Evolutionary conservation across 1,140 invertebrate genomes (phyloP).

Genomic region (Lucilia sericata): DNA sequence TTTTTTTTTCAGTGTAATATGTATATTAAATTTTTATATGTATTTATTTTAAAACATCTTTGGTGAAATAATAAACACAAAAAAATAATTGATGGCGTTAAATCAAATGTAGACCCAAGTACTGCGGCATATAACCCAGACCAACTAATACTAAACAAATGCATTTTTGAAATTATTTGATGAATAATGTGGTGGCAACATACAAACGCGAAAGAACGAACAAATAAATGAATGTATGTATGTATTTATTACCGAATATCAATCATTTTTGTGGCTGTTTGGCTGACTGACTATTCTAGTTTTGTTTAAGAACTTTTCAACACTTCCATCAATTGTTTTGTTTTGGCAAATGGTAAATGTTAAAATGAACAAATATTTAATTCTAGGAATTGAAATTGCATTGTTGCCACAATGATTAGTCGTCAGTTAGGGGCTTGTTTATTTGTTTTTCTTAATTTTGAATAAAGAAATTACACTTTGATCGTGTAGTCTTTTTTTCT

Average conservation of each 20-base stretch:
- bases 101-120: background rate
- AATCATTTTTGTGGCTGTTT: background rate
- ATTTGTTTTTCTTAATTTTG: background rate
- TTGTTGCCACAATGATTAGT: background rate
- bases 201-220: too few relatives aligned
- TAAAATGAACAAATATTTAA: background rate
- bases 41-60: too few relatives aligned
- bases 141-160: background rate
- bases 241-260: background rate
- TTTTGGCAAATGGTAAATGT: slow-evolving; percentile 25
- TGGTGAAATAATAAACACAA: too few relatives aligned
- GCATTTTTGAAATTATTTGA: background rate
- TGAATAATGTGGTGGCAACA: background rate
- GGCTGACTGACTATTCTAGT: background rate
- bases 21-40: too few relatives aligned
- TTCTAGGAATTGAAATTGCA: background rate
- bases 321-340: background rate
- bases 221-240: too few relatives aligned
- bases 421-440: background rate
- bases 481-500: background rate
- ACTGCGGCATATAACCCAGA: background rate
- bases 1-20: too few relatives aligned
- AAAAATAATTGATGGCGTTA: background rate
- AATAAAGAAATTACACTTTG: background rate
- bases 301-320: slow-evolving; percentile 1